These are phyloP conservation scores for Drosophila kohkoa DNA, from an alignment of 1,140 invertebrate genomes.

Conservation along the genomic window DNA sequence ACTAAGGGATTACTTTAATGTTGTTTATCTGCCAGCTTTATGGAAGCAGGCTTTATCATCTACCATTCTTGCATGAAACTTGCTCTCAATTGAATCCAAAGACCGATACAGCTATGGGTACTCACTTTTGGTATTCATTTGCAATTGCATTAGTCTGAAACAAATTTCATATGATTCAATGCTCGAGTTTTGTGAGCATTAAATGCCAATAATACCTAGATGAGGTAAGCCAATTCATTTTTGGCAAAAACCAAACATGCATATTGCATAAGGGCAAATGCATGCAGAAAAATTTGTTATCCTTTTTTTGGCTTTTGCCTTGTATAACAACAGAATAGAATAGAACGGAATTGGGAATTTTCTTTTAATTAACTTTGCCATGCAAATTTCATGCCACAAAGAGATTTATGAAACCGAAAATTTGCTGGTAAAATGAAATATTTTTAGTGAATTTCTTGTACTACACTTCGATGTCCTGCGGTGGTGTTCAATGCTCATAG, in stretches of 20 bases:
- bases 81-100: background rate
- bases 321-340: background rate
- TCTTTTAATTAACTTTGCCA: slow-evolving; percentile 64
- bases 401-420: slow-evolving; percentile 24
- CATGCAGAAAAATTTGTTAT: slow-evolving; percentile 10
- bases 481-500: slow-evolving; percentile 11
- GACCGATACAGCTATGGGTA: background rate
- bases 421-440: slow-evolving; percentile 39
- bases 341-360: slow-evolving; percentile 42
- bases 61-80: background rate
- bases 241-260: background rate
- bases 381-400: slow-evolving; percentile 16
- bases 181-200: background rate
- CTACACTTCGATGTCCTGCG: slow-evolving; percentile 30
- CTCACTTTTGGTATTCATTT: background rate
- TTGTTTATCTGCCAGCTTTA: slow-evolving; percentile 24
- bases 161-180: background rate
- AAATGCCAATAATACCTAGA: background rate
- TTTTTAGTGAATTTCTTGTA: slow-evolving; percentile 15
- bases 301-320: background rate
- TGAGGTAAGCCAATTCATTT: slow-evolving; percentile 3
- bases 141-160: background rate
- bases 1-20: slow-evolving; percentile 20
- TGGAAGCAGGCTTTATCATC: slow-evolving; percentile 2
- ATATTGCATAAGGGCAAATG: background rate